Percentiles rank a stretch among this genome's conserved stretches.
phyloP scores from a whole-genome alignment of 2,797 vertebrate species.

The Caiman crocodilus region DNA sequence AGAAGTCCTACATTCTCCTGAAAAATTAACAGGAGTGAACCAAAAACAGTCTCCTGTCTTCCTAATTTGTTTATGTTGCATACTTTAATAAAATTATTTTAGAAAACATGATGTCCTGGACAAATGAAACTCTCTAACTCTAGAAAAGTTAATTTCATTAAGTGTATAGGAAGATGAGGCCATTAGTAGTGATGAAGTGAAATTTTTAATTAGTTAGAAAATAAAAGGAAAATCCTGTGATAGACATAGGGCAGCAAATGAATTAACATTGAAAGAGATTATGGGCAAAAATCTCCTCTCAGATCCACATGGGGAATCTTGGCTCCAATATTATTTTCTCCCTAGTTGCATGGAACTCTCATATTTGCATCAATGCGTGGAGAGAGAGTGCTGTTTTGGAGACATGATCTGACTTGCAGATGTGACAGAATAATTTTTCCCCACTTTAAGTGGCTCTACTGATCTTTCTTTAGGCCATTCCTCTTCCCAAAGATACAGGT shows the following conservation, averaged over 20 bases:
- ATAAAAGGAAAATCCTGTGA: neutral
- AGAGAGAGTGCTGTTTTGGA: neutral
- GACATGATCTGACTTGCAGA: neutral
- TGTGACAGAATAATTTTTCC: neutral
- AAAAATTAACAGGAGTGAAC: neutral
- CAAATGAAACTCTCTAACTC: neutral
- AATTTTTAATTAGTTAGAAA: neutral
- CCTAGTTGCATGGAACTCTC: neutral
- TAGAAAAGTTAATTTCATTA: neutral
- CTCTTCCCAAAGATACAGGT: neutral
- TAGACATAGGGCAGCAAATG: neutral
- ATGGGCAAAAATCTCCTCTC: neutral
- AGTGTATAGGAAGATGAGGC: neutral
- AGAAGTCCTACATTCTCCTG: neutral
- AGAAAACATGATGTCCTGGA: neutral
- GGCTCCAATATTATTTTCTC: neutral
- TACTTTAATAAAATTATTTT: neutral
- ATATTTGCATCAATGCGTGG: fast-evolving
- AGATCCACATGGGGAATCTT: neutral
- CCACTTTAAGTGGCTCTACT: neutral
- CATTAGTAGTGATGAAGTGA: neutral
- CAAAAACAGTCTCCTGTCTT: neutral
- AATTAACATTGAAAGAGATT: neutral
- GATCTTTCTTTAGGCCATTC: neutral
- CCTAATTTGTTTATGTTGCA: neutral